These are phyloP conservation scores for Micromesistius poutassou DNA, from an alignment of 2,797 vertebrate genomes.

Conservation along the genomic window DNA sequence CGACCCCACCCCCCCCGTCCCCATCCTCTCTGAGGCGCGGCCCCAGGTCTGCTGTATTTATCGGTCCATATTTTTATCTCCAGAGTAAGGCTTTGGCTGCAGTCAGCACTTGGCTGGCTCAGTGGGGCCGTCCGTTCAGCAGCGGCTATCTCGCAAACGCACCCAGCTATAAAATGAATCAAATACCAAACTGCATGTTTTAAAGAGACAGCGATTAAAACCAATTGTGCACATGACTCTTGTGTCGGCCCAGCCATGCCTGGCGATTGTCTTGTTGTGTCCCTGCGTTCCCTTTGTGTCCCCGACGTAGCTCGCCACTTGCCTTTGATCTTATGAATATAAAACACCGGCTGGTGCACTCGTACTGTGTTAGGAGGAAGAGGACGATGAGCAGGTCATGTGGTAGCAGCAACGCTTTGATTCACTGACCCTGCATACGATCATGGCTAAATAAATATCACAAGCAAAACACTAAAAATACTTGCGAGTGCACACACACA, in stretches of 20 bases:
- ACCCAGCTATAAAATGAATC: background rate
- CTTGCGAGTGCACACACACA: no score
- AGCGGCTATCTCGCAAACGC: background rate
- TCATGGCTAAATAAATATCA: background rate
- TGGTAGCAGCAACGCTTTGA: background rate
- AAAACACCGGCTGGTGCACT: background rate
- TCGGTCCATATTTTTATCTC: background rate
- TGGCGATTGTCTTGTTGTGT: background rate
- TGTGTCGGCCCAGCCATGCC: background rate
- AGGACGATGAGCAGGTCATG: no score
- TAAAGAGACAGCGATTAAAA: background rate
- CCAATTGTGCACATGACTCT: background rate
- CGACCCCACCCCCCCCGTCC: background rate
- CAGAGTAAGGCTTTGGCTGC: background rate
- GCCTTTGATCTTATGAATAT: background rate
- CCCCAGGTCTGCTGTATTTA: background rate
- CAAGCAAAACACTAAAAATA: background rate
- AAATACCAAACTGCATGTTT: background rate
- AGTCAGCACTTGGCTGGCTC: background rate
- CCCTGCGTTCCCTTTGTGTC: background rate
- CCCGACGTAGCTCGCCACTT: background rate
- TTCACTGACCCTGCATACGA: background rate
- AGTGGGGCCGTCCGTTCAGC: background rate
- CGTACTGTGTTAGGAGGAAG: no score
- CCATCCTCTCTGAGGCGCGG: background rate